Evolutionary conservation across 1,140 invertebrate species (phyloP).

Genomic region (Sarcophaga bullata): DNA sequence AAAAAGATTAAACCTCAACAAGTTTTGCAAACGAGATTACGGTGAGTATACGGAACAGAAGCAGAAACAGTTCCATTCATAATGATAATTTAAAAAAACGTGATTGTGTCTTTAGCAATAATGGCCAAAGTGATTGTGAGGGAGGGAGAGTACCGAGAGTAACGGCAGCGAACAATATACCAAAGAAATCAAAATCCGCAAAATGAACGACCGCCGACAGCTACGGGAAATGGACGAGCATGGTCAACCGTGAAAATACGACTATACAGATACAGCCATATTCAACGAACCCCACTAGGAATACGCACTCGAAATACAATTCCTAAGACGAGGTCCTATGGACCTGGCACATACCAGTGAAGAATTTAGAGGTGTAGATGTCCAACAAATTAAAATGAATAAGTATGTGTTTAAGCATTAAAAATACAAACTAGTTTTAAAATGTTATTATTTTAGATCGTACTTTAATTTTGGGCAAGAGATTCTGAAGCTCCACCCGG

Average conservation of each 20-base stretch:
- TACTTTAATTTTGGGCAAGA: conserved; percentile 86
- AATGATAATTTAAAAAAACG: no score
- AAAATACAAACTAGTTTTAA: neutral
- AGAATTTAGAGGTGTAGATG: conserved; percentile 93
- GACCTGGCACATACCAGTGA: conserved; percentile 81
- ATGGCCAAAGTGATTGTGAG: conserved; percentile 86
- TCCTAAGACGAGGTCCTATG: conserved; percentile 73
- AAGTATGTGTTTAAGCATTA: conserved; percentile 70
- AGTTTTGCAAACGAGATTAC: conserved; percentile 97
- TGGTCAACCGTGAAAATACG: conserved; percentile 74
- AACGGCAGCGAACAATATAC: conserved; percentile 54
- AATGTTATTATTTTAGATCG: conserved; percentile 70
- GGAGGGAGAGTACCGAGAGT: conserved; percentile 72
- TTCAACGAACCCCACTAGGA: conserved; percentile 80
- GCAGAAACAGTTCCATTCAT: neutral
- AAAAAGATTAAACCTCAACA: conserved; percentile 89
- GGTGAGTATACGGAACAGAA: no score
- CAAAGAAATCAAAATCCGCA: conserved; percentile 45
- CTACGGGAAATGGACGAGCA: conserved; percentile 41
- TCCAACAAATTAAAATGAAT: conserved; percentile 90
- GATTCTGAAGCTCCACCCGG: conserved; percentile 77
- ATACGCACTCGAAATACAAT: conserved; percentile 66
- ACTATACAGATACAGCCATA: conserved; percentile 85
- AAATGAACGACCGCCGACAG: conserved; percentile 49
- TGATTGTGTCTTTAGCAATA: conserved; percentile 78